Base-by-base conservation (phyloP, 2,888 invertebrate species). In the Criorhina ranunculi region DNA sequence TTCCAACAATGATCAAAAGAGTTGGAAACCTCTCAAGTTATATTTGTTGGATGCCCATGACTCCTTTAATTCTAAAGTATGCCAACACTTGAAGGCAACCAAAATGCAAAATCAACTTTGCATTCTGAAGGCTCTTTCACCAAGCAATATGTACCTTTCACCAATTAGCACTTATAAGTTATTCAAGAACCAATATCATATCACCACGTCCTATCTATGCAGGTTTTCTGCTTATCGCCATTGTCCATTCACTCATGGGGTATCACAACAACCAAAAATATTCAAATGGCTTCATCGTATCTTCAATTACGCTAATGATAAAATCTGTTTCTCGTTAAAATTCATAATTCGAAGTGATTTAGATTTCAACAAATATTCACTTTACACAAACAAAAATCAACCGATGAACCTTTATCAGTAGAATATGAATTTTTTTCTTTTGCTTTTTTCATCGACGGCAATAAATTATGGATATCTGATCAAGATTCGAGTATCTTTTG, bases 401-500 rank as follows among this genome's bases (percentile, higher is more conserved):
- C 12, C 24, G 6, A 2, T 8, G 40, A 31, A 42, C 17, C 40
- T 42, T 53, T 31, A 31, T 33, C 57, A 24, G 19, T n/a, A 2
- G 11, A 8, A 33, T 35, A 40, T 40, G 11, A 11, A 40, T 29
- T 40, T 53, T 11, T 12, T 55, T 12, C 17, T 42, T 1, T 35
- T 15, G 37, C 24, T 37, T 4, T 33, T 53, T n/a, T 67, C 17
- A 6, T 8, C 5, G 40, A 15, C 42, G 44, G 44, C 15, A 44
- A 80, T 80, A 67, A 80, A 80, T 80, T 66, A 73, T 37, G 49
- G 59, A 73, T 66, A 73, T 66, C 66, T 67, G 66, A 80, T 73
- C 51, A 55, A 53, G 51, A 66, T 73, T 73, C 42, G 55, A 37
- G 51, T 53, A 60, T 46, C 73, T 35, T 24, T 19, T 67, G 31